Base-by-base conservation (phyloP, 2,888 invertebrate genomes). In the Chalcosyrphus nemorum region DNA sequence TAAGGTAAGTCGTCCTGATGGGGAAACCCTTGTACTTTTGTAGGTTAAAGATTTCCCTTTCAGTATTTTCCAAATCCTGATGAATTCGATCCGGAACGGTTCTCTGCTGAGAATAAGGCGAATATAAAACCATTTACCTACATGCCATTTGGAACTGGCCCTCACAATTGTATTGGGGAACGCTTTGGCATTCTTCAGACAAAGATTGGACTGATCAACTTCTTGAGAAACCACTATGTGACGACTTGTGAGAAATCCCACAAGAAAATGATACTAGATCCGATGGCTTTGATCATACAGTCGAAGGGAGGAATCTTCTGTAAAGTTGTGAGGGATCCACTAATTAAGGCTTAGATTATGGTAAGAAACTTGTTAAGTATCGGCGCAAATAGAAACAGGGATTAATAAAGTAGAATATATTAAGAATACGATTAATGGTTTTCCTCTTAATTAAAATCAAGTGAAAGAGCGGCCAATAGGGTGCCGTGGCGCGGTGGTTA, bases 71-170 rank as follows among this genome's bases (percentile, higher is more conserved):
- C 88, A 2, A 88, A 91, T 81, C 91, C 91, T 0, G 57, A 89
- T n/a, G 82, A 86, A 2, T 91, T 91, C 57, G 89, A 91, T 86
- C 91, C 91, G 0, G 91, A 91, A 81, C 88, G 91, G 6, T 91
- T 91, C 77, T 88, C 89, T 2, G 54, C 88, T 0, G 88, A 88
- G 47, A 90, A 91, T 15, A 89, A 88, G 29, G 87, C 87, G 15
- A 70, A 78, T 0, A 87, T 90, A 21, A 76, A 72, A 0, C 80
- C 89, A 2, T 90, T 89, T 87, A 86, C 88, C 0, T 90, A 90
- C 74, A 70, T 88, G 21, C 91, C 91, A 0, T 91, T 91, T 17
- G 91, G 91, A 0, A 65, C 81, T 4, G 91, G 91, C 0, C 90
- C 90, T 0, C 90, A 89, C 54, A 90, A 89, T 70, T 91, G 91